These are phyloP conservation scores for Sceliomorpha sp. DNA, from an alignment of 2,888 invertebrate species.

Conservation along the genomic window DNA sequence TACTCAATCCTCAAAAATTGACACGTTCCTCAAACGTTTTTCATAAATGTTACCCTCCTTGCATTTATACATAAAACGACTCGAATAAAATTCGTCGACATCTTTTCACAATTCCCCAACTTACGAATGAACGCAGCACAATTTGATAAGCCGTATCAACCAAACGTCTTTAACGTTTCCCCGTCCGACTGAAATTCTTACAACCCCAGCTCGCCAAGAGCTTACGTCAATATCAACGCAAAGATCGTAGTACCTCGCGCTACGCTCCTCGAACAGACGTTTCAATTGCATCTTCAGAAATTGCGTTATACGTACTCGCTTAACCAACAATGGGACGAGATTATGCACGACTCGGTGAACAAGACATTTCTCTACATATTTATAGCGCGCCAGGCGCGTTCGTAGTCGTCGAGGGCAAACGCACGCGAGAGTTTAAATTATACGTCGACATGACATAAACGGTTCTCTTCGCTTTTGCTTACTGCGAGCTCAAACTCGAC, in stretches of 20 bases:
- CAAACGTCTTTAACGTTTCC: no score
- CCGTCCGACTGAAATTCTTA: no score
- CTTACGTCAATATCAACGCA: constrained; percentile 39
- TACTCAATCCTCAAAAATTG: no score
- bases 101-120: no score
- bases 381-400: constrained; percentile 18
- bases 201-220: no score
- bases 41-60: no score
- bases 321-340: constrained; percentile 42
- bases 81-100: no score
- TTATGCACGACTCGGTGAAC: constrained; percentile 33
- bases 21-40: no score
- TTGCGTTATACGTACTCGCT: constrained; percentile 41
- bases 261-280: constrained; percentile 32
- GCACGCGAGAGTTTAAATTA: constrained; percentile 34
- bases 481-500: constrained; percentile 10
- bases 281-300: constrained; percentile 43
- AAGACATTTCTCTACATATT: constrained; percentile 40
- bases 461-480: constrained; percentile 29
- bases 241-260: constrained; percentile 22
- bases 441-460: constrained; percentile 33
- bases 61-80: no score
- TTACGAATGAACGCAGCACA: no score
- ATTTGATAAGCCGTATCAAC: no score
- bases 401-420: constrained; percentile 7